Percentiles rank a stretch among this genome's conserved stretches.
Evolutionary conservation across 2,888 invertebrate genomes (phyloP).

Genomic region (Andrena fulva): DNA sequence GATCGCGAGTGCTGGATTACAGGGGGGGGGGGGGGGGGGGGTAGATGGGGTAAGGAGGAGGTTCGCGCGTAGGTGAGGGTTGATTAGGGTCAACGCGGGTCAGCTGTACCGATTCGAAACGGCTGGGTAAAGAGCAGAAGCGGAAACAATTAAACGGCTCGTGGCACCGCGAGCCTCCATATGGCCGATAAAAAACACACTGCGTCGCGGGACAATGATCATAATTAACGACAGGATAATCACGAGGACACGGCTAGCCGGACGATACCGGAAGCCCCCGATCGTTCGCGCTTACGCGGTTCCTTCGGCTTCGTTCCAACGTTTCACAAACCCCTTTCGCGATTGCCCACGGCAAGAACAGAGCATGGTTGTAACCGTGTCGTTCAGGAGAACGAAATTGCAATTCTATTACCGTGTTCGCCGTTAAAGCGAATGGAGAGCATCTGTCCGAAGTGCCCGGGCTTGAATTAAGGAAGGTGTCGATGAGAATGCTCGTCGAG

Average conservation of each 20-base stretch:
- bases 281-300: slow-evolving; percentile 2
- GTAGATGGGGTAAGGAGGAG: no score
- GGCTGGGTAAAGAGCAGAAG: slow-evolving; percentile 25
- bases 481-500: background rate
- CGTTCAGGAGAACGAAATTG: slow-evolving; percentile 3
- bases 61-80: no score
- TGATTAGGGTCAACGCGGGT: background rate
- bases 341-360: background rate
- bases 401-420: background rate
- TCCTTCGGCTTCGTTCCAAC: background rate
- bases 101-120: slow-evolving; percentile 27
- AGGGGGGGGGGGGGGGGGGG: no score
- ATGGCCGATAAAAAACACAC: slow-evolving; percentile 57
- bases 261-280: slow-evolving; percentile 30
- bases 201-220: slow-evolving; percentile 57
- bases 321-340: background rate
- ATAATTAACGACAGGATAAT: slow-evolving; percentile 64
- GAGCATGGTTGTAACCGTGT: no score
- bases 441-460: background rate
- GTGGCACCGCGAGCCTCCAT: slow-evolving; percentile 53
- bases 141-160: slow-evolving; percentile 64
- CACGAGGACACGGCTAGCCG: slow-evolving; percentile 43
- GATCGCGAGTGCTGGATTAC: no score
- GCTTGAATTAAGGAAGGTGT: background rate
- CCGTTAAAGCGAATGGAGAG: background rate